Percentiles rank a stretch among this genome's conserved stretches.
Conservation (phyloP, 2,888 invertebrate species). For the Xylota segnis region DNA sequence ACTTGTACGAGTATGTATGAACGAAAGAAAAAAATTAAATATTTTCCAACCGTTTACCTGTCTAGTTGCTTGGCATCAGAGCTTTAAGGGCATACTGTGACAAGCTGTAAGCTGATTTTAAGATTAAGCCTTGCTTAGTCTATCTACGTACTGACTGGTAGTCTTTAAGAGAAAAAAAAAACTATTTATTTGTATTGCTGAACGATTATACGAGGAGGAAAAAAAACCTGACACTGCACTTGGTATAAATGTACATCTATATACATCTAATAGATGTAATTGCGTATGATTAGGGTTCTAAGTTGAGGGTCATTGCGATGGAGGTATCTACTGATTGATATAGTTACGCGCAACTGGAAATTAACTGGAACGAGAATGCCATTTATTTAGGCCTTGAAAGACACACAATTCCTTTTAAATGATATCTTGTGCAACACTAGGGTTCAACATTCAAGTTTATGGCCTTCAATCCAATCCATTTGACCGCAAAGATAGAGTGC, state of each 20-base stretch:
- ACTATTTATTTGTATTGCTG: neutral
- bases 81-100: conserved; percentile 23
- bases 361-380: neutral
- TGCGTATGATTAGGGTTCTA: conserved; percentile 10
- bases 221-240: conserved; percentile 27
- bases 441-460: neutral
- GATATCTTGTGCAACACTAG: neutral
- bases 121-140: neutral
- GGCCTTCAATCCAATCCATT: neutral
- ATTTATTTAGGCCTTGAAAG: neutral
- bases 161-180: conserved; percentile 12
- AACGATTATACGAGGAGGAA: neutral
- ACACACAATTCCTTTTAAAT: neutral
- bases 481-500: neutral
- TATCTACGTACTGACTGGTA: neutral
- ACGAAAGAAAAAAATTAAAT: neutral
- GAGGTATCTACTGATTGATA: conserved; percentile 6
- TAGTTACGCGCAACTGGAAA: neutral
- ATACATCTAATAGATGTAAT: neutral
- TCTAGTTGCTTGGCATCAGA: conserved; percentile 1
- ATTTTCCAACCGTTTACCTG: neutral
- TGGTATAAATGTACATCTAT: conserved; percentile 7
- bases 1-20: too few species aligned
- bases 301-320: conserved; percentile 3
- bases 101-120: neutral